Base-by-base conservation (phyloP, 2,888 invertebrate genomes). In the Sinelater perroti region DNA sequence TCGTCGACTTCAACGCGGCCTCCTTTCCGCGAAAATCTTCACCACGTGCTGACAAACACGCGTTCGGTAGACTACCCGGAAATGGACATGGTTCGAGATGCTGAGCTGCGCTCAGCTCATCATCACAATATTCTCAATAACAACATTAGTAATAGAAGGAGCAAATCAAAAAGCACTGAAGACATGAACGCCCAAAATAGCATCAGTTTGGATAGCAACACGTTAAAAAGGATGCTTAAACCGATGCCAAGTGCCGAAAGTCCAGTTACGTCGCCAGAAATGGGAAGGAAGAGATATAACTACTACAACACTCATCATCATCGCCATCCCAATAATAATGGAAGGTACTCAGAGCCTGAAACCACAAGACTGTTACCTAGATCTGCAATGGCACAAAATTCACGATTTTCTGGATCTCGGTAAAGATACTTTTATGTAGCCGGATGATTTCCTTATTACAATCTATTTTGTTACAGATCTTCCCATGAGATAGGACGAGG, bases 221-320 rank as follows among this genome's bases (percentile, higher is more conserved):
- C 95, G 5, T 82, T 97, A 68, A 95, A 96, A 78, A 86, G 93
- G 64, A 95, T 97, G 93, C 83, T 97, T 68, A 95, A 95, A 74
- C 95, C 95, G 44, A 92, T 97, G 88, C 91, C 95, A 16, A 92
- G 91, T 67, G 87, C 89, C 55, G 93, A 93, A 75, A 92, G 91
- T 73, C 93, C 93, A 1, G 93, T 91, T 46, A 94, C 94, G 42
- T 94, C 93, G 53, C 94, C 94, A 10, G 94, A 94, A 81, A 93
- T 92, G 90, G 90, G 90, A 13, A 85, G 92, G 42, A 86, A 91
- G 38, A 83, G 91, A 46, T 91, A 91, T 76, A 87, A 83, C 38
- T 86, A 86, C 73, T 85, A 86, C 69, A 85, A 85, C 69, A 82
- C 83, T 64, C 85, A 86, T 56, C 86, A 86, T 55, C 86, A 85